Base-by-base conservation (phyloP, 2,797 vertebrate genomes). In the Setipinna tenuifilis region DNA sequence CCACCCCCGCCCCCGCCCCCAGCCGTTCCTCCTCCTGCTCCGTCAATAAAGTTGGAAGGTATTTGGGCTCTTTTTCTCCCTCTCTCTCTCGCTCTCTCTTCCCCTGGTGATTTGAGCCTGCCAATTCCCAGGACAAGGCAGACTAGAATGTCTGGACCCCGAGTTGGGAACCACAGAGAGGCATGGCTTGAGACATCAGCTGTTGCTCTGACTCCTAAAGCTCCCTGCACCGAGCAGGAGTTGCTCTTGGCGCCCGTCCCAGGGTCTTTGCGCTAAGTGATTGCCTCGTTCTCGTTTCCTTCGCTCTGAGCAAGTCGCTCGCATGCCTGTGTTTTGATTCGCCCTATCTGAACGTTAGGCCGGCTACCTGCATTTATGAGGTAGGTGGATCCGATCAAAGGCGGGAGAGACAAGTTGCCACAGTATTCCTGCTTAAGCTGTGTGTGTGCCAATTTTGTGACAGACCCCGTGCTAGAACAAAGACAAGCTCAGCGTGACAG, bases 81-180 rank as follows among this genome's bases (percentile, higher is more conserved):
- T 87, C 85, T 90, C 89, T 89, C 91, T 91, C 54, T 57, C 57
- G 16, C 59, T 90, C 91, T 93, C 59, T 19, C 59, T 93, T 90
- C 89, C 93, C 94, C 94, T 92, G 88, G 93, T 92, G 94, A 92
- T 85, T 92, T 92, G 88, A 90, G 91, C 90, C 88, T 91, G 93
- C 93, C 93, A 94, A 93, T 94, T 96, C 95, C 94, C 94, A 95
- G 93, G 95, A 93, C 93, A 93, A 94, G 91, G 91, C 94, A 91
- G 91, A 93, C 89, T 88, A 90, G 89, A 92, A 93, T 87, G 94
- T 95, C 94, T 96, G 94, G 91, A 86, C 91, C 84, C 85, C 57
- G 90, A 93, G 91, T 94, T 95, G 94, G 94, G 94, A 95, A 94
- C 93, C 89, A 90, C 89, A 87, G 88, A 90, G 93, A 91, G 85